Evolutionary conservation across 1,140 invertebrate genomes (phyloP).

Genomic region (Drosophila kepulauana): DNA sequence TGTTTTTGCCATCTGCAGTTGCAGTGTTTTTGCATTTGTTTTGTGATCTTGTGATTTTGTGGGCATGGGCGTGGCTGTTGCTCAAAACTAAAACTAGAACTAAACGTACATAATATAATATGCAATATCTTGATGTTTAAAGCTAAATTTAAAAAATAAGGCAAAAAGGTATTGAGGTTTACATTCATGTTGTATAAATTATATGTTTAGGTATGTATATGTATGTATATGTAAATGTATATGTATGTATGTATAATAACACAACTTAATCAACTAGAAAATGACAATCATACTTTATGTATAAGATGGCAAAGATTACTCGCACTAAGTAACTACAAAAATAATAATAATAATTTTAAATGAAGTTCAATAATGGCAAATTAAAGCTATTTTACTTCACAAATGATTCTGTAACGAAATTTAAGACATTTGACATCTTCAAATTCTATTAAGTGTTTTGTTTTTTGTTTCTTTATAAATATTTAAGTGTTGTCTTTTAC

Average conservation of each 20-base stretch:
- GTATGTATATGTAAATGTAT: constrained; percentile 7
- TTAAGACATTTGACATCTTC: constrained; percentile 51
- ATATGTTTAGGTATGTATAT: constrained; percentile 22
- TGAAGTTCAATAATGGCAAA: constrained; percentile 80
- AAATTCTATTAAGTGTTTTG: constrained; percentile 47
- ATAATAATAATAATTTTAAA: constrained; percentile 19
- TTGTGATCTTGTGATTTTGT: constrained; percentile 20
- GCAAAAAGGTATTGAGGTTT: constrained; percentile 76
- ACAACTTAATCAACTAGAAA: constrained; percentile 21
- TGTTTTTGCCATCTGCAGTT: constrained; percentile 40
- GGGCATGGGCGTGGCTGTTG: constrained; percentile 65
- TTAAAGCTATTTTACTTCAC: constrained; percentile 81
- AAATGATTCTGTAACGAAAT: constrained; percentile 53
- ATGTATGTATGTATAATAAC: constrained; percentile 24
- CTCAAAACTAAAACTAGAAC: constrained; percentile 67
- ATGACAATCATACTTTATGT: constrained; percentile 28
- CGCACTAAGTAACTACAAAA: constrained; percentile 56
- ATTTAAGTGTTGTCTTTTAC: constrained; percentile 39
- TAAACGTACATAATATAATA: constrained; percentile 21
- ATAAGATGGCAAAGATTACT: constrained; percentile 71
- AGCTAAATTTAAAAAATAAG: constrained; percentile 78
- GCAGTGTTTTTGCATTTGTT: constrained; percentile 23
- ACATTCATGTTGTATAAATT: constrained; percentile 44
- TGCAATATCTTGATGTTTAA: constrained; percentile 53
- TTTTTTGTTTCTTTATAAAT: constrained; percentile 32